A percentile compares a stretch with the other conserved stretches of the same genome.
Conservation (phyloP, 2,888 invertebrate genomes). For the Dasysyrphus tricinctus region DNA sequence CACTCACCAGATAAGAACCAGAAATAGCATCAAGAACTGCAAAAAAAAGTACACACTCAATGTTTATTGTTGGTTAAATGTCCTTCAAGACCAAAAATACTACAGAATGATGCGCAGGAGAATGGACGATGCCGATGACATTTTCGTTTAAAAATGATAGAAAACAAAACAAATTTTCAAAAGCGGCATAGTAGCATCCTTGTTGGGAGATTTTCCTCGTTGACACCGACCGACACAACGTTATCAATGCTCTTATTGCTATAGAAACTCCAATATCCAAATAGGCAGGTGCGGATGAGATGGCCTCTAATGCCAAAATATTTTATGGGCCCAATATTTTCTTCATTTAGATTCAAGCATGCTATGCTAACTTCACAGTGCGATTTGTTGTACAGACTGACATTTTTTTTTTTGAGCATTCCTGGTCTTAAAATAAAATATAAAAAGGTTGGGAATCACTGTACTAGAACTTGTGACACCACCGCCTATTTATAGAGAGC, state of each 20-base stretch:
- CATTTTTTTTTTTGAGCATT: no score
- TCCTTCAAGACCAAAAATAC: slow-evolving; percentile 44
- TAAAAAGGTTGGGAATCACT: no score
- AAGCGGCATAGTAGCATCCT: slow-evolving; percentile 61
- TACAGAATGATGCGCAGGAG: slow-evolving; percentile 54
- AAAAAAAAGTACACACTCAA: slow-evolving; percentile 70
- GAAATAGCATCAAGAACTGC: slow-evolving; percentile 31
- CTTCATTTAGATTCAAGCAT: no score
- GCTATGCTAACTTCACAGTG: no score
- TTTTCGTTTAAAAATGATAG: slow-evolving; percentile 36
- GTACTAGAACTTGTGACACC: no score
- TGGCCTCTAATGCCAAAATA: no score
- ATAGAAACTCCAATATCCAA: slow-evolving; percentile 35
- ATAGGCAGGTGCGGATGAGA: slow-evolving; percentile 7
- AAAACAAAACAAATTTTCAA: background rate
- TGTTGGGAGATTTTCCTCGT: slow-evolving; percentile 40
- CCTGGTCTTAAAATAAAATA: no score
- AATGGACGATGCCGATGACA: slow-evolving; percentile 45
- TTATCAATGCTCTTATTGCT: slow-evolving; percentile 45
- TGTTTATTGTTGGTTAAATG: slow-evolving; percentile 73
- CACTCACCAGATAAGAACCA: background rate
- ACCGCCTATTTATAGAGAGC: no score
- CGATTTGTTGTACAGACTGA: no score
- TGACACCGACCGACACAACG: slow-evolving; percentile 41
- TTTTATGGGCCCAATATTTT: background rate